Evolutionary conservation across 2,113 vertebrate species (phyloP).

Genomic region (Bubo scandiacus): DNA sequence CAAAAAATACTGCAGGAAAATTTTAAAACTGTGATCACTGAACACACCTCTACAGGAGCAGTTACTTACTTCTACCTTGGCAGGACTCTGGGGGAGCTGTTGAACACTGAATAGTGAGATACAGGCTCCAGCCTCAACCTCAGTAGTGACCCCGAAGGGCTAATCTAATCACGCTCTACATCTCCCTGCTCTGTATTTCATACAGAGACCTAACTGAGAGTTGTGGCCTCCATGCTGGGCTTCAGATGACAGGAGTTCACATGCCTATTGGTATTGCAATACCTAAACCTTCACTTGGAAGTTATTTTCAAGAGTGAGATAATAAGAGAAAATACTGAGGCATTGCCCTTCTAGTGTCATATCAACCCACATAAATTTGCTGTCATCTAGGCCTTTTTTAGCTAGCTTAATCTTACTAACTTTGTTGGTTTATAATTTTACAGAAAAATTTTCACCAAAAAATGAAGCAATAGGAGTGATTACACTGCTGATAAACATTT

Average conservation of each 20-base stretch:
- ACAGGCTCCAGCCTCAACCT: not conserved
- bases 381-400: not conserved
- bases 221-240: not conserved
- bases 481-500: not conserved
- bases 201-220: not conserved
- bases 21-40: not conserved
- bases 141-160: not conserved
- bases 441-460: not conserved
- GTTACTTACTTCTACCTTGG: not conserved
- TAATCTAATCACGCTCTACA: not conserved
- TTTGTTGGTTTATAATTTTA: not conserved
- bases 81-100: not conserved
- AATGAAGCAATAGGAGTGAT: fast-evolving
- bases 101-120: not conserved
- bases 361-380: not conserved
- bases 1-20: not conserved
- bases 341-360: not conserved
- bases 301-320: not conserved
- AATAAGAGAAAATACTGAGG: not conserved
- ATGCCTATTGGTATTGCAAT: not conserved
- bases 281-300: not conserved
- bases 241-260: not conserved
- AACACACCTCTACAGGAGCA: not conserved
- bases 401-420: not conserved
- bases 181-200: not conserved